These are phyloP conservation scores for Oreochromis aureus DNA, from an alignment of 2,113 vertebrate species.

Conservation along the genomic window DNA sequence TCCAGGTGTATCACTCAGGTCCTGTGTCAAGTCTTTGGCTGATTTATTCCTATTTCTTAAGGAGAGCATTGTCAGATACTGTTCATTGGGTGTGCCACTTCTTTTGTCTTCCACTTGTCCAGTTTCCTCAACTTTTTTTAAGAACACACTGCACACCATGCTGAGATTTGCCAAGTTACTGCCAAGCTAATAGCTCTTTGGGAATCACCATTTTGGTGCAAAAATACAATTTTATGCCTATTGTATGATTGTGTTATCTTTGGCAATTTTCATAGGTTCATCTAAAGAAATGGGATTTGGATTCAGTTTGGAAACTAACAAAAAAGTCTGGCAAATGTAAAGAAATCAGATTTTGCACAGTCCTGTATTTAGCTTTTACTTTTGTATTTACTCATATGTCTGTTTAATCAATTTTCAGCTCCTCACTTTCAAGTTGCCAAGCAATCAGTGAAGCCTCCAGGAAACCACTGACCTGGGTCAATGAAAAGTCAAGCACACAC, in stretches of 20 bases:
- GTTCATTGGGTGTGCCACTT: neutral
- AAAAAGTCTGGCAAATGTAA: neutral
- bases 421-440: neutral
- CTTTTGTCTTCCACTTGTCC: neutral
- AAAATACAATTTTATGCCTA: neutral
- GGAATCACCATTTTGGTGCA: neutral
- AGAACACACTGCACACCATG: neutral
- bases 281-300: neutral
- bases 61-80: neutral
- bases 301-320: neutral
- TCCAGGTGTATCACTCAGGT: neutral
- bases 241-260: neutral
- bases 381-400: neutral
- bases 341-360: neutral
- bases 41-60: neutral
- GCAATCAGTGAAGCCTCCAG: neutral
- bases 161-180: neutral
- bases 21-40: neutral
- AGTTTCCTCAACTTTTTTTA: neutral
- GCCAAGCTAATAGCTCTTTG: neutral
- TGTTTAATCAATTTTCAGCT: neutral
- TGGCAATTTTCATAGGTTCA: neutral
- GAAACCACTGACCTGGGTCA: neutral
- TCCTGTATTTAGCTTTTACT: neutral
- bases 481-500: neutral